Evolutionary conservation across 2,797 vertebrate species (phyloP).

Genomic region (Gouania willdenowi): DNA sequence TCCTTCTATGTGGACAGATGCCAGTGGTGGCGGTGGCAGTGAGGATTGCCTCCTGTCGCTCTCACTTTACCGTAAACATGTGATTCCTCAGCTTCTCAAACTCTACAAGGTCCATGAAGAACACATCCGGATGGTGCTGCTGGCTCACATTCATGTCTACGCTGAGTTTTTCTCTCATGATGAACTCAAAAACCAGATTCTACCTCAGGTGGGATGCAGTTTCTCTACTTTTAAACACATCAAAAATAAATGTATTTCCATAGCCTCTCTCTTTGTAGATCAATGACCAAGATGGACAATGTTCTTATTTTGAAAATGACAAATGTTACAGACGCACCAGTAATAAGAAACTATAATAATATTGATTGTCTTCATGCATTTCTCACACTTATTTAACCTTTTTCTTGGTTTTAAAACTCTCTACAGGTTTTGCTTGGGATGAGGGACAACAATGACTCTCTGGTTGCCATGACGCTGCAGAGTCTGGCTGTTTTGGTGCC

Average conservation of each 20-base stretch:
- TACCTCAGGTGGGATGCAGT: slow-evolving; percentile 92
- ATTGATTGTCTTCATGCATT: too few relatives aligned
- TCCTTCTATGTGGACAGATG: slow-evolving; percentile 45
- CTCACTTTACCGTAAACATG: slow-evolving; percentile 83
- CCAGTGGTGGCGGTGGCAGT: slow-evolving; percentile 37
- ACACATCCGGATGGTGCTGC: slow-evolving; percentile 87
- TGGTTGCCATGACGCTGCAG: slow-evolving; percentile 92
- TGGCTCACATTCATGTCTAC: slow-evolving; percentile 89
- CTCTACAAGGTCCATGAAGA: slow-evolving; percentile 92
- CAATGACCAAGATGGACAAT: too few relatives aligned
- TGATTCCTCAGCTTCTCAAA: slow-evolving; percentile 89
- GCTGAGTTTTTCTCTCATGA: slow-evolving; percentile 86
- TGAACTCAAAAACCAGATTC: slow-evolving; percentile 87
- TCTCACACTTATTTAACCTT: too few relatives aligned
- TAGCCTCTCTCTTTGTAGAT: too few relatives aligned
- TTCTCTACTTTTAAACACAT: too few relatives aligned
- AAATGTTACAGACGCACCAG: too few relatives aligned
- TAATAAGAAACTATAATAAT: too few relatives aligned
- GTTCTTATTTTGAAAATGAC: too few relatives aligned
- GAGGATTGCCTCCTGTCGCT: slow-evolving; percentile 84
- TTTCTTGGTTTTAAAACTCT: too few relatives aligned
- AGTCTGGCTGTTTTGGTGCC: slow-evolving; percentile 92
- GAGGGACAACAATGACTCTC: slow-evolving; percentile 87
- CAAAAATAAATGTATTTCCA: too few relatives aligned
- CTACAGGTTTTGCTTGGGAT: slow-evolving; percentile 90